phyloP scores from a whole-genome alignment of 2,888 invertebrate genomes.

The Campoplex capitator region DNA sequence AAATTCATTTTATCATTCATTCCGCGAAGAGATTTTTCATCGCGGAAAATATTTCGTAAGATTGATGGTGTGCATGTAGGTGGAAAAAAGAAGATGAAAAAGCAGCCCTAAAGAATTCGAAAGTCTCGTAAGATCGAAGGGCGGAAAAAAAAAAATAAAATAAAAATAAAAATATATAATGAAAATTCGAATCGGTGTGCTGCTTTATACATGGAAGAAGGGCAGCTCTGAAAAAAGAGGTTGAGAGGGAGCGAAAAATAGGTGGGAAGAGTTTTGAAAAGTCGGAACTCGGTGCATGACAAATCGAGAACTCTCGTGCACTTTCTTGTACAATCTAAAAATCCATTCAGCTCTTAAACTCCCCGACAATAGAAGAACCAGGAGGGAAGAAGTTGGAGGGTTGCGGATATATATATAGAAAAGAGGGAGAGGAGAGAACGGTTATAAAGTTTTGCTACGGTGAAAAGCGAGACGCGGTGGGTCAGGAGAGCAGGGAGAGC shows the following conservation, averaged over 20 bases:
- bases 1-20: too few species aligned
- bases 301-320: slow-evolving; percentile 79
- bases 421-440: not conserved
- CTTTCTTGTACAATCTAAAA: slow-evolving; percentile 81
- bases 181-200: not conserved
- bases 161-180: not conserved
- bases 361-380: slow-evolving; percentile 80
- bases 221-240: slow-evolving; percentile 19
- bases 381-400: slow-evolving; percentile 36
- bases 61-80: slow-evolving; percentile 46
- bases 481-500: slow-evolving; percentile 68
- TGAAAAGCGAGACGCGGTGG: slow-evolving; percentile 64
- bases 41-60: slow-evolving; percentile 7
- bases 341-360: slow-evolving; percentile 84
- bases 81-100: slow-evolving; percentile 63
- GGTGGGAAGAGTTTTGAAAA: slow-evolving; percentile 55
- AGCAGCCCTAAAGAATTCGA: slow-evolving; percentile 75
- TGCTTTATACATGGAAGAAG: not conserved
- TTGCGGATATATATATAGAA: slow-evolving; percentile 27
- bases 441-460: slow-evolving; percentile 80
- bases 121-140: slow-evolving; percentile 70
- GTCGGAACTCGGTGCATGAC: slow-evolving; percentile 74
- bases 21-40: not conserved
- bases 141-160: not conserved
- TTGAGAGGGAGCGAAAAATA: slow-evolving; percentile 31